These are phyloP conservation scores for Carettochelys insculpta DNA, from an alignment of 2,113 vertebrate species.

Conservation along the genomic window DNA sequence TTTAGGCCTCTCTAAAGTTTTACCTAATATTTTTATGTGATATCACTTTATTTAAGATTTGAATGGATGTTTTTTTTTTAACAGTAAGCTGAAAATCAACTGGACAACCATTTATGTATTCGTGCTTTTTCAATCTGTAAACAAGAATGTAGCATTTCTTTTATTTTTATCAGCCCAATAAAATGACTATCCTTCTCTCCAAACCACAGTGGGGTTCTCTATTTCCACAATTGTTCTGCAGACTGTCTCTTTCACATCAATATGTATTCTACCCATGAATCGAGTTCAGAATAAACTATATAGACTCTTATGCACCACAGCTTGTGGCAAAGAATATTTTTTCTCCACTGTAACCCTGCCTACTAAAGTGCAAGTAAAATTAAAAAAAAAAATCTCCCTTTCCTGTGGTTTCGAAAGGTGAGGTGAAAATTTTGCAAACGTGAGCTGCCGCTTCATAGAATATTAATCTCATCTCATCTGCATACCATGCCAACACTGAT, in stretches of 20 bases:
- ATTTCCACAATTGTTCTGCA: conserved; percentile 32
- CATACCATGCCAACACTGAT: background rate
- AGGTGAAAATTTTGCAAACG: background rate
- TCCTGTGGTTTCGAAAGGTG: background rate
- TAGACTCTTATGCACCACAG: background rate
- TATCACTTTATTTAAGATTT: background rate
- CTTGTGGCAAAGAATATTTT: background rate
- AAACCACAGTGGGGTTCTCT: accelerated
- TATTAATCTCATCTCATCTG: background rate
- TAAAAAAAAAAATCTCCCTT: background rate
- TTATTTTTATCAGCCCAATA: background rate
- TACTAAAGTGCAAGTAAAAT: background rate
- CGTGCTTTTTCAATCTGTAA: background rate
- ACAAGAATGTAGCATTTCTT: background rate
- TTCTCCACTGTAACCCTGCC: background rate
- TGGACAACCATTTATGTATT: background rate
- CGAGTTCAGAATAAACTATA: background rate
- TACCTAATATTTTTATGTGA: background rate
- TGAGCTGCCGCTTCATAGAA: background rate
- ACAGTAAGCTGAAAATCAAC: background rate
- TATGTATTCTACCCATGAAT: conserved; percentile 61
- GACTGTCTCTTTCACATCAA: conserved; percentile 49
- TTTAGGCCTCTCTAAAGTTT: accelerated
- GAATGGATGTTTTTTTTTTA: background rate
- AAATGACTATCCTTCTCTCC: background rate